Evolutionary conservation across 2,888 invertebrate genomes (phyloP), one percentile per base, ranked within the genome.

Genomic region (Drosophila meridiana): DNA sequence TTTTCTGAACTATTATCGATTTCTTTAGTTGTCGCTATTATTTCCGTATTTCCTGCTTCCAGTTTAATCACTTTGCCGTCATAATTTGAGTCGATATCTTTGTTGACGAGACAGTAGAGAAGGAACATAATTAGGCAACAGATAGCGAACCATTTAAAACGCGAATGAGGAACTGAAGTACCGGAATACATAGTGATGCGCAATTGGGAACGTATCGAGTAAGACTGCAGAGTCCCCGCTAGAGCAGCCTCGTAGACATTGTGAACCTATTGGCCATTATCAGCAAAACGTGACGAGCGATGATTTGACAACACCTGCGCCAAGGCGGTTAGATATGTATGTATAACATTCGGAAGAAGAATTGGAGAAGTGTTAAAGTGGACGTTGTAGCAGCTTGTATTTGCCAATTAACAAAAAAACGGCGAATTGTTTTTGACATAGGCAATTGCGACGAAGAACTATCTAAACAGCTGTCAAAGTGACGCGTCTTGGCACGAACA

Each of bases 81-180:
- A 5, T 26, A n/a, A 36, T 7, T 40, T 36, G 30, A 7, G 7
- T 11, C 14, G 3, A 42, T 40, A 28, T 42, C 64, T 13, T 32
- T 38, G 0, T n/a, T 8, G 6, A 45, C 28, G 9, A 60, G 3
- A 42, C 42, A 36, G 47, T 38, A 45, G 28, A 58, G 26, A 0
- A 78, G 1, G 11, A 76, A 34, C 20, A 72, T 32, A 1, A 36
- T 2, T 1, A 62, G n/a, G 11, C 47, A 43, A 30, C 5, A 20
- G 36, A 81, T 47, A n/a, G 7, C 53, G 9, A 74, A 32, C 78
- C 66, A 79, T 65, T 78, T 70, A 3, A 59, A 78, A 0, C 55
- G 64, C 60, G 56, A 60, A 9, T 28, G 50, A 28, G 40, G 14
- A 8, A 66, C n/a, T 2, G 55, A 30, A 8, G 47, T 65, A 13